phyloP scores from a whole-genome alignment of 1,140 invertebrate species.

The Mya arenaria region DNA sequence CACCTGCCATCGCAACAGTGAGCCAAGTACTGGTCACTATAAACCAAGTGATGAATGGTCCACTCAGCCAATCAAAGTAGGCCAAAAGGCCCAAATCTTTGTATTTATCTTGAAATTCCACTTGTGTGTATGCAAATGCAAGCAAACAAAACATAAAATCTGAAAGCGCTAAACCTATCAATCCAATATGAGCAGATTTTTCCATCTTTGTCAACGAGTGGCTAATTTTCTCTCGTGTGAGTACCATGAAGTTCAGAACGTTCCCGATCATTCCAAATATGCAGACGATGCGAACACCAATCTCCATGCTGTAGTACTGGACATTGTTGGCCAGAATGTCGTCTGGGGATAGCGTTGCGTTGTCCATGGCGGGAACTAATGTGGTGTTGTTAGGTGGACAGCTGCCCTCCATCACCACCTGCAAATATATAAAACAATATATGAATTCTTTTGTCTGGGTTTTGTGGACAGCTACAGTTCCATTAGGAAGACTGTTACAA shows the following conservation, averaged over 20 bases:
- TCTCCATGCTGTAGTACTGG: constrained; percentile 68
- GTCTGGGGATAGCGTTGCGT: constrained; percentile 23
- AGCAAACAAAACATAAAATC: constrained; percentile 79
- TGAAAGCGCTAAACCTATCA: constrained; percentile 77
- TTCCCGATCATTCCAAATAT: constrained; percentile 77
- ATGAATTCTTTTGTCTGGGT: not conserved
- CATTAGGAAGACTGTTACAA: too few relatives aligned
- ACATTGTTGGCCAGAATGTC: constrained; percentile 59
- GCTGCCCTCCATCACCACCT: constrained; percentile 60
- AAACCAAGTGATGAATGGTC: constrained; percentile 76
- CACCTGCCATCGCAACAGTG: constrained; percentile 78
- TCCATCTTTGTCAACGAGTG: constrained; percentile 77
- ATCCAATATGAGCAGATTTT: constrained; percentile 77
- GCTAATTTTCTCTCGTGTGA: constrained; percentile 76
- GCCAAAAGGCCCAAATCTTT: constrained; percentile 52
- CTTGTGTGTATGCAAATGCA: constrained; percentile 71
- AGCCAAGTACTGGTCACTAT: constrained; percentile 78
- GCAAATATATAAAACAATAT: constrained; percentile 44
- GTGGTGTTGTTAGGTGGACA: constrained; percentile 38
- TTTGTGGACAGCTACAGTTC: too few relatives aligned
- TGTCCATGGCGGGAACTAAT: constrained; percentile 2
- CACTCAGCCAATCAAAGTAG: constrained; percentile 70
- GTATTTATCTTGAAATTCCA: constrained; percentile 64
- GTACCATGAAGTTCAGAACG: constrained; percentile 75
- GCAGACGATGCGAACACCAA: constrained; percentile 72